These are phyloP conservation scores for Turritopsis rubra DNA, from an alignment of 30 jellyfish, hydroid and myxozoan genomes.

Conservation along the genomic window DNA sequence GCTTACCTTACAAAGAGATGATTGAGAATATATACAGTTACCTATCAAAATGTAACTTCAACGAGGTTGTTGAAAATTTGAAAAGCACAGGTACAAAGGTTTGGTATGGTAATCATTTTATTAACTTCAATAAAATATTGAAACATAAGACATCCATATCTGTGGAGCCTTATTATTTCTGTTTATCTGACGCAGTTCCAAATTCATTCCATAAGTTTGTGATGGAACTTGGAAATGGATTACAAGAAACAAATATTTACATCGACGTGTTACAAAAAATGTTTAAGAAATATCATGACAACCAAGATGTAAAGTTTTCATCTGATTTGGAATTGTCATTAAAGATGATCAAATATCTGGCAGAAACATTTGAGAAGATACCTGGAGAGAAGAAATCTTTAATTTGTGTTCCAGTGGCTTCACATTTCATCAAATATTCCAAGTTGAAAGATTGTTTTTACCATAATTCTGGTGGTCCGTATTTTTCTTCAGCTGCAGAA, in stretches of 20 bases:
- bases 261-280: slow-evolving; percentile 30
- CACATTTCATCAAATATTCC: background rate
- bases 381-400: background rate
- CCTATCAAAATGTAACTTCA: background rate
- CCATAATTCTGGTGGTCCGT: background rate
- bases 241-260: slow-evolving; percentile 3
- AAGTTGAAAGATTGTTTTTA: slow-evolving; percentile 4
- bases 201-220: background rate
- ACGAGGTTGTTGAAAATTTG: background rate
- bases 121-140: background rate
- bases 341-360: slow-evolving; percentile 14
- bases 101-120: slow-evolving; percentile 21
- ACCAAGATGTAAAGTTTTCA: background rate
- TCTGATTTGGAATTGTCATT: slow-evolving; percentile 24
- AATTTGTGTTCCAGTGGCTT: slow-evolving; percentile 7
- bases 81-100: background rate
- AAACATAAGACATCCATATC: background rate
- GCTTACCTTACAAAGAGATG: background rate
- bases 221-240: background rate
- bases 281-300: slow-evolving; percentile 23
- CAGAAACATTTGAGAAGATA: background rate
- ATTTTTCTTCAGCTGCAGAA: background rate
- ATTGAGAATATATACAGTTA: background rate
- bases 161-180: slow-evolving; percentile 21
- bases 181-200: background rate